Conservation (phyloP, 2,113 vertebrate species). For the Bostrychus sinensis region DNA sequence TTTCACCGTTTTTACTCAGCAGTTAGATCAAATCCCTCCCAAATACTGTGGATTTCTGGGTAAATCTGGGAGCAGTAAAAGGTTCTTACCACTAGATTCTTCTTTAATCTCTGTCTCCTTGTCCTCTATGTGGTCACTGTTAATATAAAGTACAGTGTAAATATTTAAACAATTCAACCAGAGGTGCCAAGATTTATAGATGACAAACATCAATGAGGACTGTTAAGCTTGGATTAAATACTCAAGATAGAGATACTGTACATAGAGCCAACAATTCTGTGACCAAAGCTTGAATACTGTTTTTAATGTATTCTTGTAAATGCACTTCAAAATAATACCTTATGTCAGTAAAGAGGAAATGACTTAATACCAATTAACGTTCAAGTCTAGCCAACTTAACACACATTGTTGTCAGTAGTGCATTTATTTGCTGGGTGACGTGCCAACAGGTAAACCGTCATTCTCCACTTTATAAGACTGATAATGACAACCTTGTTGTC, state of each 20-base stretch:
- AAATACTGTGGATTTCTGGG: background rate
- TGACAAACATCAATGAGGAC: background rate
- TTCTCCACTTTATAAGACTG: slow-evolving; percentile 31
- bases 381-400: slow-evolving; percentile 19
- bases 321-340: slow-evolving; percentile 3
- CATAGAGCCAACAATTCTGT: slow-evolving; percentile 3
- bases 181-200: background rate
- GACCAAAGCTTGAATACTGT: slow-evolving; percentile 1
- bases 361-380: slow-evolving; percentile 18
- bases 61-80: background rate
- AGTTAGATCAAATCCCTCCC: background rate
- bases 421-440: slow-evolving; percentile 47
- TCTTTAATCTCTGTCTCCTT: slow-evolving; percentile 87
- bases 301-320: background rate
- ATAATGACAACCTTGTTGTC: slow-evolving; percentile 58
- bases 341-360: slow-evolving; percentile 14
- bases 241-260: slow-evolving; percentile 1
- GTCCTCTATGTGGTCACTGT: slow-evolving; percentile 91
- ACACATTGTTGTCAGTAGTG: slow-evolving; percentile 32
- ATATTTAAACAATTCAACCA: slow-evolving; percentile 26
- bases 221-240: slow-evolving; percentile 15
- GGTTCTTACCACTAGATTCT: slow-evolving; percentile 82
- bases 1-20: background rate
- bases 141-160: slow-evolving; percentile 57
- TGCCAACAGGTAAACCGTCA: slow-evolving; percentile 55